A percentile compares a stretch with the other conserved stretches of the same genome.
Conservation (phyloP, 2,797 vertebrate genomes). For the Tinamus major region DNA sequence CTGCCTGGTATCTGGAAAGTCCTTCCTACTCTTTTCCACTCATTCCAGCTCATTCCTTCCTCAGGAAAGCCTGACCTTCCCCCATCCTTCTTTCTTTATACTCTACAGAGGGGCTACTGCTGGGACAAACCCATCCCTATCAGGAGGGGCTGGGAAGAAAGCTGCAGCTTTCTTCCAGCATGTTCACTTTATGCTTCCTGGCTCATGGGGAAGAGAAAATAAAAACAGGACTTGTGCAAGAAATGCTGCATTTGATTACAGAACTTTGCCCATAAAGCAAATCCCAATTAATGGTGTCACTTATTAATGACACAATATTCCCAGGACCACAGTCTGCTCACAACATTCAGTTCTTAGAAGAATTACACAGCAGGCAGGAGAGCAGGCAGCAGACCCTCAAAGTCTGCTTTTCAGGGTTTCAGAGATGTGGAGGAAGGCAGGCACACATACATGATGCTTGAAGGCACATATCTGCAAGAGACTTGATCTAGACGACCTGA, state of each 20-base stretch:
- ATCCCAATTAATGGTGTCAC: not conserved
- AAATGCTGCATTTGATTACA: not conserved
- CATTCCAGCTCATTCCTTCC: not conserved
- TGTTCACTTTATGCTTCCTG: not conserved
- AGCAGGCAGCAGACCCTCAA: not conserved
- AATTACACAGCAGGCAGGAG: not conserved
- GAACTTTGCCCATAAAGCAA: not conserved
- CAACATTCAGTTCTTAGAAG: not conserved
- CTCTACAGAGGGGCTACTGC: not conserved
- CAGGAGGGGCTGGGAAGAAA: not conserved
- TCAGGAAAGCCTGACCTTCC: rapidly evolving
- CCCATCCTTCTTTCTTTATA: not conserved
- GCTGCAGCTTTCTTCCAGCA: not conserved
- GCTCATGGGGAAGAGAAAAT: not conserved
- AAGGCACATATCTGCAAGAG: rapidly evolving
- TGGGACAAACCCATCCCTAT: not conserved
- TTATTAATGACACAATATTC: not conserved
- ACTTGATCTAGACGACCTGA: no score
- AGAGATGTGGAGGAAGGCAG: not conserved
- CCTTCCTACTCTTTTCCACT: not conserved
- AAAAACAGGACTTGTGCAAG: not conserved
- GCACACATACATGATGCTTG: not conserved
- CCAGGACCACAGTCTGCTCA: not conserved
- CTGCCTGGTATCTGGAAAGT: not conserved
- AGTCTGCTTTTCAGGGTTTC: not conserved